phyloP scores from a whole-genome alignment of 2,888 invertebrate genomes.

The Trissolcus japonicus region DNA sequence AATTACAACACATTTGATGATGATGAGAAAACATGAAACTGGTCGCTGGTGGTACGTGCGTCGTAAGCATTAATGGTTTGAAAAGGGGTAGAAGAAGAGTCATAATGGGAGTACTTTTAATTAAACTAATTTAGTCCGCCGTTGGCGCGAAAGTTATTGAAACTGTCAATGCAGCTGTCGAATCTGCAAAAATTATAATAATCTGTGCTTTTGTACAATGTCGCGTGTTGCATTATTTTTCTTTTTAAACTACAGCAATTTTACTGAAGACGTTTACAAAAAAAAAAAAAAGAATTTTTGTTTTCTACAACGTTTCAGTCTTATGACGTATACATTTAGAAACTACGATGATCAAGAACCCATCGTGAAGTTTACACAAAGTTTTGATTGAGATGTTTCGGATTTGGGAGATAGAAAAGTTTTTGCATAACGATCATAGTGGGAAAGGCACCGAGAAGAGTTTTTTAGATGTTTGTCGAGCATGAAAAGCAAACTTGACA shows the following conservation, averaged over 20 bases:
- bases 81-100: background rate
- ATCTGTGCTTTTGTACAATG: background rate
- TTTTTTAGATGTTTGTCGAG: conserved; percentile 55
- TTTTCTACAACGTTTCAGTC: background rate
- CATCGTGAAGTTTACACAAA: no score
- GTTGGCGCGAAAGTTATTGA: conserved; percentile 8
- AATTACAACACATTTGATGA: conserved; percentile 30
- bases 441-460: conserved; percentile 68
- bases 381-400: background rate
- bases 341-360: no score
- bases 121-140: conserved; percentile 21
- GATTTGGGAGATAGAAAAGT: conserved; percentile 23
- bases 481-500: conserved; percentile 13
- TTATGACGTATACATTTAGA: no score
- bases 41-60: conserved; percentile 5
- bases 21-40: conserved; percentile 29
- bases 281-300: no score
- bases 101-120: conserved; percentile 1
- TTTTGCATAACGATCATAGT: conserved; percentile 56
- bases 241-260: background rate
- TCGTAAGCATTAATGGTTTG: conserved; percentile 21
- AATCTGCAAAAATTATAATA: background rate
- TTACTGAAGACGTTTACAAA: no score
- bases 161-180: background rate
- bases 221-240: background rate